A percentile compares a stretch with the other conserved stretches of the same genome.
Evolutionary conservation across 1,140 invertebrate species (phyloP).

Genomic region (Drosophila orena): DNA sequence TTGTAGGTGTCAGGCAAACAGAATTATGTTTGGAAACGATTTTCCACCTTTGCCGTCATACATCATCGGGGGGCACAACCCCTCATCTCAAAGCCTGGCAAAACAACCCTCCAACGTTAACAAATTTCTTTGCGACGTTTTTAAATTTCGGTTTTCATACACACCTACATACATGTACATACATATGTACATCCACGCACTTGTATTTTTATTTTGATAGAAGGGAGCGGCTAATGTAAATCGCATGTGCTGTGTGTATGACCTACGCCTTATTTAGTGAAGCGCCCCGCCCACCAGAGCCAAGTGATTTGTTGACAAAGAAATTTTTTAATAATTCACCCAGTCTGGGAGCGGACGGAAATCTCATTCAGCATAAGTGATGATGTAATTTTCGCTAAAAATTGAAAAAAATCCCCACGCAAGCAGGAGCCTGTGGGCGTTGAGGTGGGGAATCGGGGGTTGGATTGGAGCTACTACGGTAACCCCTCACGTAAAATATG

Average conservation of each 20-base stretch:
- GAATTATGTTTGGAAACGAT: conserved; percentile 81
- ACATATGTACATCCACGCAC: no score
- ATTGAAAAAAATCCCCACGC: conserved; percentile 79
- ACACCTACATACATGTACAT: no score
- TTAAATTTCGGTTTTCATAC: conserved; percentile 57
- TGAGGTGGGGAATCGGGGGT: not conserved
- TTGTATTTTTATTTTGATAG: not conserved
- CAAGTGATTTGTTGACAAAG: conserved; percentile 83
- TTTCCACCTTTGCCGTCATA: conserved; percentile 79
- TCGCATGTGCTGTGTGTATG: conserved; percentile 47
- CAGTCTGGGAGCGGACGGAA: conserved; percentile 36
- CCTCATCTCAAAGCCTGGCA: conserved; percentile 16
- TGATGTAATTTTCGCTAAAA: conserved; percentile 82
- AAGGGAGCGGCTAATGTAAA: conserved; percentile 68
- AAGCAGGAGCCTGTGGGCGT: conserved; percentile 18
- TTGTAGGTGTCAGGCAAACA: conserved; percentile 78
- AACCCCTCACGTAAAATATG: conserved; percentile 72
- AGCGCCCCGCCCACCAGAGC: conserved; percentile 37
- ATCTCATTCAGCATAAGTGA: conserved; percentile 80
- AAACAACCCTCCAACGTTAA: conserved; percentile 76
- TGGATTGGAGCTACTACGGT: conserved; percentile 2
- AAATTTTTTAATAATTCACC: conserved; percentile 83
- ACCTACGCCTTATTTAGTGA: conserved; percentile 75
- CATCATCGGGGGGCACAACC: conserved; percentile 54
- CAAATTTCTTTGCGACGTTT: conserved; percentile 84